Percentiles rank a stretch among this genome's conserved stretches.
These are phyloP conservation scores for Autographa pulchrina DNA, from an alignment of 2,888 invertebrate genomes.

Conservation along the genomic window DNA sequence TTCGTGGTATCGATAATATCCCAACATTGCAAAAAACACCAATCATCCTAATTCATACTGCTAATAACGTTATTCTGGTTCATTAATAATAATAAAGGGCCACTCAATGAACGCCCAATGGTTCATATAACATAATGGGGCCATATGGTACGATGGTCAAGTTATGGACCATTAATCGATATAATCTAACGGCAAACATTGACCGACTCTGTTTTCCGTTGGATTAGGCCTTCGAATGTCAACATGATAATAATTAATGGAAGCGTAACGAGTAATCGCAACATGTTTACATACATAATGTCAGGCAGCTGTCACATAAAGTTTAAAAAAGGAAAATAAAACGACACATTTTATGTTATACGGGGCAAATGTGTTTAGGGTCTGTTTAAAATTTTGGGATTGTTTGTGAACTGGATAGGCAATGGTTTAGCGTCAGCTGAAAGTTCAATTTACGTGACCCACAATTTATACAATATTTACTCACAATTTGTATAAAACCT, in stretches of 20 bases:
- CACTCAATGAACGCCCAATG: constrained; percentile 39
- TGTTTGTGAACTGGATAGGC: neutral
- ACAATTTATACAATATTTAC: too few relatives aligned
- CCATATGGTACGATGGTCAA: constrained; percentile 49
- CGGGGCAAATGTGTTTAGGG: neutral
- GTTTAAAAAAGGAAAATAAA: neutral
- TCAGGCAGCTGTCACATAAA: neutral
- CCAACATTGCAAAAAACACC: neutral
- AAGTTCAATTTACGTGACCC: neutral
- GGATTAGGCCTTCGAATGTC: constrained; percentile 21
- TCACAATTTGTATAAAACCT: too few relatives aligned
- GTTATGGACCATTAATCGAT: constrained; percentile 40
- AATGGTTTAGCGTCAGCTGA: neutral
- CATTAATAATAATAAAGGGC: constrained; percentile 45
- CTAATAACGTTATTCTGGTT: constrained; percentile 20
- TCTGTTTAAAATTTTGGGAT: neutral
- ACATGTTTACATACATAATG: constrained; percentile 12
- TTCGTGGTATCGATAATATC: neutral
- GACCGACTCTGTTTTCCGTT: constrained; percentile 22
- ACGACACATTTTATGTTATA: neutral
- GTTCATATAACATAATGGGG: constrained; percentile 50
- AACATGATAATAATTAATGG: constrained; percentile 34
- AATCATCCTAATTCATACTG: constrained; percentile 28
- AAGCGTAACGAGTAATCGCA: constrained; percentile 17
- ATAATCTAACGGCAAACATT: constrained; percentile 53